Base-by-base conservation (phyloP, 2,888 invertebrate genomes). In the Volucella zonaria region DNA sequence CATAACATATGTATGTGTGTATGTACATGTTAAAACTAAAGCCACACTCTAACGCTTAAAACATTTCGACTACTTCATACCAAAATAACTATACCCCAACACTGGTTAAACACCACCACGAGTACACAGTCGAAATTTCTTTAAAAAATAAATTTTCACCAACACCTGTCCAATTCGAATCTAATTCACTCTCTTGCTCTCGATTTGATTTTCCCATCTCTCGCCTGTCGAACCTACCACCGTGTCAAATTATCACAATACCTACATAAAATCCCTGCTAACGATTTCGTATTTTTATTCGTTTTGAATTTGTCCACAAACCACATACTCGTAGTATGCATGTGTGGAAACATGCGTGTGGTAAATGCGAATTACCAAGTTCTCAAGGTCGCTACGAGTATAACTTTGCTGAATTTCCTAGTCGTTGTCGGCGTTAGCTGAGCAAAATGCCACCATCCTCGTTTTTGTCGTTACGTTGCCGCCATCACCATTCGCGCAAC, bases 401-500 rank as follows among this genome's bases (percentile, higher is more conserved):
- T 3, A 38, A 43, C 18, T 51, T n/a, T 45, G 40, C 9, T 15
- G 52, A 61, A 61, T 76, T 73, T 47, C 51, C 54, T 62, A 14
- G 51, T 52, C 51, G 11, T 62, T 3, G 51, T 52, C 61, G 11
- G 47, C 47, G 62, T 14, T 54, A 45, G 31, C 45, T 73, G n/a
- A 45, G 23, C 14, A 14, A 71, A 62, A 61, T 38, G 54, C 75
- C 31, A 64, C 56, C 74, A 43, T 43, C 45, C 38, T 58, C 47
- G 31, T 38, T 15, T 38, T 8, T 12, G 45, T 58, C 47, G 14
- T 11, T 14, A 14, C 42, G 31, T 31, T 31, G 15, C 73, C 18
- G 14, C 49, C 75, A 12, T n/a, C 45, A 38, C 42, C 3, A 23
- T 40, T 59, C 15, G 42, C 58, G 23, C 68, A 82, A 73, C 68